Conservation (phyloP, 2,113 vertebrate genomes). For the Tretioscincus oriximinensis region DNA sequence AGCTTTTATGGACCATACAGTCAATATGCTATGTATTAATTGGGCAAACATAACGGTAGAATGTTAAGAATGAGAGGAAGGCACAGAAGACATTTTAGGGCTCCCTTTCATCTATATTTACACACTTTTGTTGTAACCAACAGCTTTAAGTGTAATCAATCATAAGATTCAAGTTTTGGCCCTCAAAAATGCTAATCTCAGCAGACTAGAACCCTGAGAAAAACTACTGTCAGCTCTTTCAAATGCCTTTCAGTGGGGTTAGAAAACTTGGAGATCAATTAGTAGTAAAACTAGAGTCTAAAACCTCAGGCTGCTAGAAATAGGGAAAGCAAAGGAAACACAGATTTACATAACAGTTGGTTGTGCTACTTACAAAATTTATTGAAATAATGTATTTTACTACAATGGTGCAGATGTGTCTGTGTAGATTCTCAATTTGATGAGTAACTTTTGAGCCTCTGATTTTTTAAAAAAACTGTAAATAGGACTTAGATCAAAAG, state of each 20-base stretch:
- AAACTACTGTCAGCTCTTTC: not conserved
- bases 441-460: too few species aligned
- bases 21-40: conserved; percentile 18
- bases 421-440: too few species aligned
- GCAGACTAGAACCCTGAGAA: not conserved
- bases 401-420: too few species aligned
- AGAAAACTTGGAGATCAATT: not conserved
- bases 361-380: too few species aligned
- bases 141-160: not conserved
- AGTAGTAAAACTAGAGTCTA: not conserved
- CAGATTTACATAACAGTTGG: not conserved
- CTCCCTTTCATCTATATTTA: not conserved
- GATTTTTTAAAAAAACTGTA: too few species aligned
- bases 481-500: too few species aligned
- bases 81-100: not conserved
- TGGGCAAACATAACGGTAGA: not conserved
- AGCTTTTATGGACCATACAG: not conserved
- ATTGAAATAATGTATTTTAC: too few species aligned
- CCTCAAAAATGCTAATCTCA: not conserved
- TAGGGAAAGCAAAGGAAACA: too few species aligned
- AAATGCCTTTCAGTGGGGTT: not conserved
- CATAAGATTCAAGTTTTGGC: not conserved
- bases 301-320: not conserved
- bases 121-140: not conserved
- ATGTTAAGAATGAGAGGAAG: not conserved